A percentile compares a stretch with the other conserved stretches of the same genome.
phyloP scores from a whole-genome alignment of 2,113 vertebrate species.

The Noctilio leporinus region DNA sequence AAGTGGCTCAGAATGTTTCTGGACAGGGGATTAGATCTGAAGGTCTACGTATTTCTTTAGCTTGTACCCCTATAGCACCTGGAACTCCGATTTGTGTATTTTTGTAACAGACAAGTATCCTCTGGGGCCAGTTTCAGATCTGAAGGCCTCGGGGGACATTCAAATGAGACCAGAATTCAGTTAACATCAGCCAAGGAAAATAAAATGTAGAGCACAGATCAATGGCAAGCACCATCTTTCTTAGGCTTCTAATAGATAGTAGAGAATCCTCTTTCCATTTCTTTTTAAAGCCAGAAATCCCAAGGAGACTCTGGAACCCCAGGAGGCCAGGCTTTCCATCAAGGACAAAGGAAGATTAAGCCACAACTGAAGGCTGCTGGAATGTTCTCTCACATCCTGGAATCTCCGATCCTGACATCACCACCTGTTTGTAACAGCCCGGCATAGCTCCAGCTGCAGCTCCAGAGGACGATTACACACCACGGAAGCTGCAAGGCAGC shows the following conservation, averaged over 20 bases:
- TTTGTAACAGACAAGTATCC: not conserved
- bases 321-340: not conserved
- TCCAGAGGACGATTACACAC: not conserved
- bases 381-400: not conserved
- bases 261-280: not conserved
- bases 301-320: not conserved
- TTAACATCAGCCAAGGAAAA: not conserved
- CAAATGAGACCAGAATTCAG: slow-evolving; percentile 22
- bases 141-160: not conserved
- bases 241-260: not conserved
- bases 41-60: not conserved
- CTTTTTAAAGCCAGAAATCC: not conserved
- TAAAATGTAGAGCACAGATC: not conserved
- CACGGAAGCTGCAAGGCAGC: not conserved
- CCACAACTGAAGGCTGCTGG: not conserved
- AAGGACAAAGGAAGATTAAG: slow-evolving; percentile 1
- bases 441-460: not conserved
- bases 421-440: not conserved
- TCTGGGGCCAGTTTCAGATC: not conserved
- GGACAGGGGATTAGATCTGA: not conserved
- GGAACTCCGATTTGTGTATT: not conserved
- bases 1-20: slow-evolving; percentile 3
- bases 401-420: not conserved
- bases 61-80: not conserved
- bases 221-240: not conserved